Evolutionary conservation across 2,888 invertebrate genomes (phyloP), one percentile per base, ranked within the genome.

Genomic region (Megamerina dolium): DNA sequence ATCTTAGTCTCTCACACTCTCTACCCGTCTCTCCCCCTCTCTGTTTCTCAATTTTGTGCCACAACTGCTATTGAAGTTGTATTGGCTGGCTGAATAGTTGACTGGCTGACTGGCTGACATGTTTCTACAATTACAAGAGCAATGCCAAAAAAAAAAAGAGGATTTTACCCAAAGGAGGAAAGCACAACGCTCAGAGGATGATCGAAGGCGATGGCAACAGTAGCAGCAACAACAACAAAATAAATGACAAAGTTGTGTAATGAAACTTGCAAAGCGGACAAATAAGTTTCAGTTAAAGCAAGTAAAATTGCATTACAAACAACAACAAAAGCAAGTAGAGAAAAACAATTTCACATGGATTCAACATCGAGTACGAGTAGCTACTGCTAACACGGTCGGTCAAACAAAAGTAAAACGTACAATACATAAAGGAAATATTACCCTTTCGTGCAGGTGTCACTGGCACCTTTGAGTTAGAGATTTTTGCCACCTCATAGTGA

Each of bases 181-280:
- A n/a, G n/a, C n/a, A n/a, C n/a, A n/a, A n/a, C n/a, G n/a, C n/a
- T n/a, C n/a, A n/a, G n/a, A n/a, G n/a, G n/a, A n/a, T n/a, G n/a
- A n/a, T n/a, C n/a, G n/a, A 41, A 33, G 23, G 18, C 12, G 12
- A n/a, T 21, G 26, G n/a, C 18, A 10, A 34, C 20, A 21, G 31
- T 5, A 31, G 17, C 5, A 32, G 32, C 17, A 17, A 32, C 14
- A n/a, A n/a, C n/a, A n/a, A 16, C 12, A 37, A 46, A 50, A 41
- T 44, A 48, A 48, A 50, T 46, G 50, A 48, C 46, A 50, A 50
- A 46, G 42, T 48, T 44, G 48, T 42, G 42, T 50, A 48, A 50
- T 45, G 47, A 41, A 45, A 45, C 45, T 45, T 43, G 34, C 35
- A 41, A 38, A 36, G 36, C 40, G 43, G 31, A 41, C 46, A 46